phyloP scores from a whole-genome alignment of 2,888 invertebrate species.

The Latrodectus elegans region DNA sequence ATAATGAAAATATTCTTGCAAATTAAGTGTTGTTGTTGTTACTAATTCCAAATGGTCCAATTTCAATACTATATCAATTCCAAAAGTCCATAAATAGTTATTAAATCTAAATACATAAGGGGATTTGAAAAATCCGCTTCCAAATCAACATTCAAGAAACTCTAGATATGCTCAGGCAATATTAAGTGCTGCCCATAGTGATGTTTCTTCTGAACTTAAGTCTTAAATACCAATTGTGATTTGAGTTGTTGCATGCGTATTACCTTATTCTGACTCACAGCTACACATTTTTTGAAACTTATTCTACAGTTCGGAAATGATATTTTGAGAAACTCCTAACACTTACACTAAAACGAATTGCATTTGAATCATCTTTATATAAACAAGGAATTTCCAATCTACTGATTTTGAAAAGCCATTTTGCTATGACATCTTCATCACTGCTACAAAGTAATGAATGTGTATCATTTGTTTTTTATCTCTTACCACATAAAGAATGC shows the following conservation, averaged over 20 bases:
- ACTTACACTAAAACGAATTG: not conserved
- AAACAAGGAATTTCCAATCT: not conserved
- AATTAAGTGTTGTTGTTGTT: no score
- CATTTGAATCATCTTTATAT: slow-evolving; percentile 6
- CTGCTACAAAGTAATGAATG: not conserved
- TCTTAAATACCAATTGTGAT: not conserved
- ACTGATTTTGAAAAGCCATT: not conserved
- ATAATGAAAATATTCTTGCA: slow-evolving; percentile 5
- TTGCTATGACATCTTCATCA: not conserved
- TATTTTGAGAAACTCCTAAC: slow-evolving; percentile 11
- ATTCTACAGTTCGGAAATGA: slow-evolving; percentile 4
- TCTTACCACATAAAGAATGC: no score
- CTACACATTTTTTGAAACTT: slow-evolving; percentile 13
- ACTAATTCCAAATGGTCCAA: no score
- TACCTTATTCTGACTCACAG: not conserved
- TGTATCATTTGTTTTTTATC: no score
- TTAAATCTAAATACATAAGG: no score
- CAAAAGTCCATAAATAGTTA: no score
- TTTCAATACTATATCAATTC: no score
- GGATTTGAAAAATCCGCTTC: no score
- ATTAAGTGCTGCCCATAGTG: not conserved
- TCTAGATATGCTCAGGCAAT: no score
- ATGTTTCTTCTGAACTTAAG: not conserved
- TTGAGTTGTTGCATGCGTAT: not conserved
- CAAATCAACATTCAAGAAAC: no score